Base-by-base conservation (phyloP, 2,113 vertebrate genomes). In the Lutjanus erythropterus region DNA sequence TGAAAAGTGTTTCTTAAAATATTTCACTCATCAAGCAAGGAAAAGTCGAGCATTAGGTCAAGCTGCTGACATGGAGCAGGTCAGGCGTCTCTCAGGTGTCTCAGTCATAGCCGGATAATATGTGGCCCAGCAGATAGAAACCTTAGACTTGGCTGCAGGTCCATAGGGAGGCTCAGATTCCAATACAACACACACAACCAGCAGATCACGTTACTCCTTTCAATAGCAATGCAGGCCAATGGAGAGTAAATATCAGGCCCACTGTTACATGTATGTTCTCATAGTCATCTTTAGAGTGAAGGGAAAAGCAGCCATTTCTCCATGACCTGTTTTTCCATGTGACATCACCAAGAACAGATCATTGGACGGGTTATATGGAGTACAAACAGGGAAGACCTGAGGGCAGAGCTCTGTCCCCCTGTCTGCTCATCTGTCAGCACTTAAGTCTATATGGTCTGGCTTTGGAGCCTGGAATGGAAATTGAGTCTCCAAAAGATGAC, bases 151-250 rank as follows among this genome's bases (percentile, higher is more conserved):
- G 29, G n/a, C 66, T 49, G 60, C 49, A 14, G 61, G 41, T 71
- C 70, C 71, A 65, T 44, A 14, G 84, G 82, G 77, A 76, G 66
- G 59, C 65, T 90, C 83, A 5, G 23, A 25, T 87, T 81, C n/a
- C 59, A 56, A 10, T 31, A 53, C 23, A 53, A 60, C 66, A 64
- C 16, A 62, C 59, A 50, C 49, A 49, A 47, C 21, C 46, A 12
- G 39, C 4, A 46, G 69, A 37, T 85, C 78, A 53, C 5, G 16
- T 89, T 80, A 77, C 84, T 31, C 33, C 16, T 33, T 37, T 56
- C 58, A 71, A 55, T 21, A 70, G 46, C 79, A 37, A 2, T 46
- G 42, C 19, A 46, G 27, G 25, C 44, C n/a, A 66, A 44, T 23
- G 56, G 39, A 78, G 53, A 68, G 33, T 31, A 25, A 37, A 46